Evolutionary conservation across 2,113 vertebrate genomes (phyloP).

Genomic region (Suncus etruscus): DNA sequence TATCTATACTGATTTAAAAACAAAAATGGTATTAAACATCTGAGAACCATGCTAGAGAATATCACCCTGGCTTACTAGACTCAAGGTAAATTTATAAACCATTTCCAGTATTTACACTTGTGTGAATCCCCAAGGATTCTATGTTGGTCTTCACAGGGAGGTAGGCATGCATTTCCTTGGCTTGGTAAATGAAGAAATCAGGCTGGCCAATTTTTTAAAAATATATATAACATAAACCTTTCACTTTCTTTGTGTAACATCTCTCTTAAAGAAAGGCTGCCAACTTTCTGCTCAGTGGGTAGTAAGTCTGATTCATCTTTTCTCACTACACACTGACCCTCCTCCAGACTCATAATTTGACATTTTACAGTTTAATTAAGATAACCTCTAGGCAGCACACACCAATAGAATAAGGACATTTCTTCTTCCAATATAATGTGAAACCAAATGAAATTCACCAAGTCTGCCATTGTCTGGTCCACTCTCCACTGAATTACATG

Average conservation of each 20-base stretch:
- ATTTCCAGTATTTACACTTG: not conserved
- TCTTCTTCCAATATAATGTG: constrained; percentile 79
- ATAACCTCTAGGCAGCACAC: constrained; percentile 84
- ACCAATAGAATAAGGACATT: constrained; percentile 83
- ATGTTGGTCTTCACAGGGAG: not conserved
- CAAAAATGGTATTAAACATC: not conserved
- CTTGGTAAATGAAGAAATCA: constrained; percentile 54
- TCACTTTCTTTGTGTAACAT: constrained; percentile 77
- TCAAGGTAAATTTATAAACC: too few species aligned
- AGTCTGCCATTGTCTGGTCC: constrained; percentile 45
- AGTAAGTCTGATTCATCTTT: constrained; percentile 85
- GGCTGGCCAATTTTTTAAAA: constrained; percentile 39
- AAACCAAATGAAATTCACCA: constrained; percentile 79
- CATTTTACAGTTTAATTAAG: constrained; percentile 88
- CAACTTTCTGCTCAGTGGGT: constrained; percentile 85
- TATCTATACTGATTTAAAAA: not conserved
- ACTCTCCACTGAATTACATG: constrained; percentile 13
- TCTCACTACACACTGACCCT: constrained; percentile 82
- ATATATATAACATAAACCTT: not conserved
- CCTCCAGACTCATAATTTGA: constrained; percentile 86
- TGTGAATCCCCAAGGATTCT: not conserved
- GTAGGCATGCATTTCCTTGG: not conserved
- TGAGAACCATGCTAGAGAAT: too few species aligned
- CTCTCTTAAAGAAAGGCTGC: constrained; percentile 80
- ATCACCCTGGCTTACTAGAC: too few species aligned